Evolutionary conservation across 2,888 invertebrate species (phyloP), one percentile per base, ranked within the genome.

Genomic region (Abrostola triplasia): DNA sequence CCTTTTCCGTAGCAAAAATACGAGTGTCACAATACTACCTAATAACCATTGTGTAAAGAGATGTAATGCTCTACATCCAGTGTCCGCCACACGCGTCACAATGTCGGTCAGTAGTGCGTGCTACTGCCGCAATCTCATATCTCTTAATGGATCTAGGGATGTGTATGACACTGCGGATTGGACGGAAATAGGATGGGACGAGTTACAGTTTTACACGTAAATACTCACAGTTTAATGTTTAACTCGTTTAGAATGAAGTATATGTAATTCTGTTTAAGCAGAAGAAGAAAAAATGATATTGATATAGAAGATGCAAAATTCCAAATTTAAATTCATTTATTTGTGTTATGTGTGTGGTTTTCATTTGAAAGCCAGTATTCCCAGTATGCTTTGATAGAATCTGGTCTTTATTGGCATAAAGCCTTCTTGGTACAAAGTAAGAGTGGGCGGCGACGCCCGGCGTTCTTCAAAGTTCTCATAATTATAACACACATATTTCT

Each of bases 81-180:
- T 57, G 66, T 8, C 48, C 65, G 47, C 47, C 13, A 70, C 8
- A 41, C 13, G 53, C 54, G 40, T 54, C 64, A 63, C 37, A 70
- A 59, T 75, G 9, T 36, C 38, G 53, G 53, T 24, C 71, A 56
- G 37, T 58, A 53, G 37, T 59, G 44, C 53, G 64, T 57, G 44
- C 40, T 52, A 61, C n/a, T 40, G 47, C 55, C 37, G 59, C 55
- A 37, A 52, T 52, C 42, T 49, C 52, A 6, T 59, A 74, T 75
- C 58, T 58, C 56, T 47, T 37, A 61, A 70, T 72, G 35, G 62
- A 76, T 76, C 67, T 59, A 52, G 48, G 13, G 40, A 50, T 76
- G 73, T 56, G 52, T 4, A 24, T 62, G 67, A 66, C 66, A 69
- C 42, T 63, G 58, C 42, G 42, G 55, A 62, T 47, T 59, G 24